These are phyloP conservation scores for Galago senegalensis DNA, from an alignment of 2,797 vertebrate genomes.

Conservation along the genomic window DNA sequence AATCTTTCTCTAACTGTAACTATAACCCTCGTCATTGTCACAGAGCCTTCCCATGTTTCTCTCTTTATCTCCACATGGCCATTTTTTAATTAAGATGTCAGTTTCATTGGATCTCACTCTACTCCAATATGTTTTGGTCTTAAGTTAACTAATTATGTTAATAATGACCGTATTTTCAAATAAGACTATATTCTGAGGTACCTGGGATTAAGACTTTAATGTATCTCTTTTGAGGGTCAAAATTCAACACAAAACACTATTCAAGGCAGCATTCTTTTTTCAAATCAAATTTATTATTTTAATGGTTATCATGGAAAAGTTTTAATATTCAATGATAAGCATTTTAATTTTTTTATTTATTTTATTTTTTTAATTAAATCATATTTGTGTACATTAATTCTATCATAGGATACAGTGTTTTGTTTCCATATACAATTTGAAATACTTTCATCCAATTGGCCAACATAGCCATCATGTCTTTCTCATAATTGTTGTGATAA, in stretches of 20 bases:
- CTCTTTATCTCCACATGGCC: neutral
- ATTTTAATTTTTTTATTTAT: neutral
- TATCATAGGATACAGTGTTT: too few relatives aligned
- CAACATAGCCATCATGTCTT: too few relatives aligned
- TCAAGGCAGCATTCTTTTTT: neutral
- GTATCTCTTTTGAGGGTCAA: neutral
- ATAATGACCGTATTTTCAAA: neutral
- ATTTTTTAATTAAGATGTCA: neutral
- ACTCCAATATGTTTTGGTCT: neutral
- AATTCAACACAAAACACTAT: neutral
- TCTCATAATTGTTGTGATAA: too few relatives aligned
- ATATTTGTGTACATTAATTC: too few relatives aligned
- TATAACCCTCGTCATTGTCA: too few relatives aligned
- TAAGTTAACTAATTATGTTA: neutral
- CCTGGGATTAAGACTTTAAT: neutral
- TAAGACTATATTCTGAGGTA: neutral
- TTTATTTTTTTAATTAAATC: too few relatives aligned
- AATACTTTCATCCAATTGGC: too few relatives aligned
- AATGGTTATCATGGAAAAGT: neutral
- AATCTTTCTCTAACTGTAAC: neutral
- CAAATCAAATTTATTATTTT: neutral
- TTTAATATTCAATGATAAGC: neutral
- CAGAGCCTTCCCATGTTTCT: neutral
- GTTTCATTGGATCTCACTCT: neutral
- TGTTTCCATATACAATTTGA: too few relatives aligned